Evolutionary conservation across 2,888 invertebrate genomes (phyloP).

Genomic region (Auanema sp.): DNA sequence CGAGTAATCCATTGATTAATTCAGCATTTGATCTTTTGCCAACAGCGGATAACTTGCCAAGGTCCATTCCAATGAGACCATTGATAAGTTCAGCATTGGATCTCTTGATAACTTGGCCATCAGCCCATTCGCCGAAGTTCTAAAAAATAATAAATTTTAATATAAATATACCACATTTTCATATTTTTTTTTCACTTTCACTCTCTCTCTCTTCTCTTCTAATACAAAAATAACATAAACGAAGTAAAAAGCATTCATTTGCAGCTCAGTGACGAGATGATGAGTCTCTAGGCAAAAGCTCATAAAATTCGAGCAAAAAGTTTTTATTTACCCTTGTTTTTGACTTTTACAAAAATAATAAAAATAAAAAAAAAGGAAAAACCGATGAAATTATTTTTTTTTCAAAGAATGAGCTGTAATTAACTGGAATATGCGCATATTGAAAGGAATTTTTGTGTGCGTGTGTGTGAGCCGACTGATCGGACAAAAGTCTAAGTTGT

Average conservation of each 20-base stretch:
- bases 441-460: no score
- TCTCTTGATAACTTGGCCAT: constrained; percentile 43
- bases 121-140: background rate
- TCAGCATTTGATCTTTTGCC: constrained; percentile 62
- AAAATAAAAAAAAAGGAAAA: no score
- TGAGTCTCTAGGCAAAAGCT: no score
- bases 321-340: no score
- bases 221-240: background rate
- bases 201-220: constrained; percentile 3
- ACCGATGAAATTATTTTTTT: no score
- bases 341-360: no score
- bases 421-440: no score
- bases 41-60: constrained; percentile 54
- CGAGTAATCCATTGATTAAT: constrained; percentile 61
- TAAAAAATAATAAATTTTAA: background rate
- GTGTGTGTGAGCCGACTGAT: no score
- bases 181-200: background rate
- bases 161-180: background rate
- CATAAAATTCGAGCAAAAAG: no score
- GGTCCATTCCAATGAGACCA: constrained; percentile 62
- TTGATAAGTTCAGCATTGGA: constrained; percentile 61
- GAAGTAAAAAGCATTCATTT: constrained; percentile 1
- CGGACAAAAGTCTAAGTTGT: no score
- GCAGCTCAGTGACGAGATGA: no score
- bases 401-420: no score